Conservation (phyloP, 2,113 vertebrate species). For the Rhodinocichla rosea region DNA sequence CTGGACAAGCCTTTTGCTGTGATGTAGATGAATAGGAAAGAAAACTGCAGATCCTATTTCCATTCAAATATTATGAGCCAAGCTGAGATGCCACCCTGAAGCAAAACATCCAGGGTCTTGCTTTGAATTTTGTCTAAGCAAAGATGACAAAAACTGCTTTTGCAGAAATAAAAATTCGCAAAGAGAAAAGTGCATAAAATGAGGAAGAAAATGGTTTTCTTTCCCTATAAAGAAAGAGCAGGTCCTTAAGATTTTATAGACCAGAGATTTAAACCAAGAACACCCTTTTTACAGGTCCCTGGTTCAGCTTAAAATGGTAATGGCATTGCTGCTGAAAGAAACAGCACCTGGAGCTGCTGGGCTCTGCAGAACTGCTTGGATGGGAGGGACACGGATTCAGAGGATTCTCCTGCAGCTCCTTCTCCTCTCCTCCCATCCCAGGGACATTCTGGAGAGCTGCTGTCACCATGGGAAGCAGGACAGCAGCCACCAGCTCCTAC, state of each 20-base stretch:
- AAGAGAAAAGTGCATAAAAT: constrained; percentile 8
- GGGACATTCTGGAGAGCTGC: neutral
- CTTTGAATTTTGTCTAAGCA: neutral
- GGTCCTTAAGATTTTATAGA: constrained; percentile 36
- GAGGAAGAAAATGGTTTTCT: constrained; percentile 14
- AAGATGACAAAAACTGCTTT: neutral
- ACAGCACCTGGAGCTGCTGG: neutral
- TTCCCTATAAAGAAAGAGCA: constrained; percentile 1
- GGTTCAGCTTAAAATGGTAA: neutral
- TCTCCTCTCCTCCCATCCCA: neutral
- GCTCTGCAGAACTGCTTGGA: neutral
- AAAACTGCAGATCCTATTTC: neutral
- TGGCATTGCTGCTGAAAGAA: neutral
- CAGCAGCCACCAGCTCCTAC: accelerated
- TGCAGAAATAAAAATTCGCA: neutral
- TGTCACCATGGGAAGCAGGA: accelerated
- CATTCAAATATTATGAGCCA: neutral
- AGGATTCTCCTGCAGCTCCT: neutral
- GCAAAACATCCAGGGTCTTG: neutral
- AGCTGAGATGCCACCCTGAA: neutral
- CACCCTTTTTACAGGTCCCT: constrained; percentile 9
- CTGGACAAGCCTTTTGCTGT: neutral
- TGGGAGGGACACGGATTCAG: accelerated
- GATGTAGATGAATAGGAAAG: neutral
- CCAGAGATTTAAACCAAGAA: constrained; percentile 1